Percentiles rank a stretch among this genome's conserved stretches.
phyloP scores from a whole-genome alignment of 2,113 vertebrate species.

The Pungitius pungitius region DNA sequence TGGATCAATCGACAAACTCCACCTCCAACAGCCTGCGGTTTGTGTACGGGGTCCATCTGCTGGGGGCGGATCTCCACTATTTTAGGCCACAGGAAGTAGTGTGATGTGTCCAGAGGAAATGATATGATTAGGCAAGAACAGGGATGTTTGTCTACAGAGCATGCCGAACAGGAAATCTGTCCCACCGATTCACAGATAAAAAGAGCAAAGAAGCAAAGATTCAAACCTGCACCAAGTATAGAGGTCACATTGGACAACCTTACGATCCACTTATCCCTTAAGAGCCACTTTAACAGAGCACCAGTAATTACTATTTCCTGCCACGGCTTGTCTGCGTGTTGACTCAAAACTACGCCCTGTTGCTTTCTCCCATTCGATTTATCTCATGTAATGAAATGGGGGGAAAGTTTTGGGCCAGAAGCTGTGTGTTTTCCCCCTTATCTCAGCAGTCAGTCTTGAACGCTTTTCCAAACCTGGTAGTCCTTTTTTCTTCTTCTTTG shows the following conservation, averaged over 20 bases:
- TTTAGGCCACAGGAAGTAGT: constrained; percentile 67
- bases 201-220: background rate
- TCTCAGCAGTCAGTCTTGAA: constrained; percentile 39
- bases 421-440: constrained; percentile 23
- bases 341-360: constrained; percentile 1
- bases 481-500: constrained; percentile 10
- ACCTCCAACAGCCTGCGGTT: background rate
- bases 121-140: constrained; percentile 53
- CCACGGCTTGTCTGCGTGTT: background rate
- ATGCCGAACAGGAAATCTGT: constrained; percentile 68
- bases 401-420: constrained; percentile 7
- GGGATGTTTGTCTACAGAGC: constrained; percentile 67
- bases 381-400: constrained; percentile 3
- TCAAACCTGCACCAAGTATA: background rate
- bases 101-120: constrained; percentile 73
- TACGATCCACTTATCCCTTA: background rate
- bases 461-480: constrained; percentile 51
- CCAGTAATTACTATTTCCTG: background rate
- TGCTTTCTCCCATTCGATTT: background rate
- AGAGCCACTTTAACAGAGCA: background rate
- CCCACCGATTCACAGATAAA: constrained; percentile 16
- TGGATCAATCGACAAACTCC: background rate
- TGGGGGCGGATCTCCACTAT: constrained; percentile 41
- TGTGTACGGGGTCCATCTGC: background rate
- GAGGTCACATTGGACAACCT: background rate